Conservation (phyloP, 2,888 invertebrate species). For the Hypena proboscidalis region DNA sequence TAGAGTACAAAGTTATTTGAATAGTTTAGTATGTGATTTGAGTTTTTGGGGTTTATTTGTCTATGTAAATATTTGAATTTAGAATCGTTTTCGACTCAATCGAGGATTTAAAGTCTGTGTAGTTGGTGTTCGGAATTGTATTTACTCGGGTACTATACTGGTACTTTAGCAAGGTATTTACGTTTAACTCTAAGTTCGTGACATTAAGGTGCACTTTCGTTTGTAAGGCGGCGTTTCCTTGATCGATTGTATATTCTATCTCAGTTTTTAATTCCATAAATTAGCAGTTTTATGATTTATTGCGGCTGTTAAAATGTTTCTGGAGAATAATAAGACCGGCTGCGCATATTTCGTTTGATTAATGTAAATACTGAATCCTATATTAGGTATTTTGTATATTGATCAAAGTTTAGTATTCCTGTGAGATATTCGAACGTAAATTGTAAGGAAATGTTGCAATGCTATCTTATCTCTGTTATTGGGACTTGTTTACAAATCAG, state of each 20-base stretch:
- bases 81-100: slow-evolving; percentile 22
- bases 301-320: slow-evolving; percentile 12
- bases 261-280: slow-evolving; percentile 33
- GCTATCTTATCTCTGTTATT: too few relatives aligned
- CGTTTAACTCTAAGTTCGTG: slow-evolving; percentile 8
- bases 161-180: background rate
- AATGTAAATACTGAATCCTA: slow-evolving; percentile 8
- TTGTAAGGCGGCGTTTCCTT: background rate
- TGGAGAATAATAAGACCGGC: slow-evolving; percentile 21
- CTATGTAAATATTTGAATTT: slow-evolving; percentile 16
- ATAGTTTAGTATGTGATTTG: slow-evolving; percentile 35
- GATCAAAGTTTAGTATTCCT: background rate
- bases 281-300: slow-evolving; percentile 36
- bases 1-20: slow-evolving; percentile 26
- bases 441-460: too few relatives aligned
- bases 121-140: slow-evolving; percentile 17
- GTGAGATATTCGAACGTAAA: too few relatives aligned
- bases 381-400: slow-evolving; percentile 2
- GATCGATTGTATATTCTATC: slow-evolving; percentile 13
- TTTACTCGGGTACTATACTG: slow-evolving; percentile 8
- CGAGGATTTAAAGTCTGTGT: slow-evolving; percentile 16
- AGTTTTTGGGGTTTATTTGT: slow-evolving; percentile 29
- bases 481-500: too few relatives aligned
- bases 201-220: slow-evolving; percentile 15
- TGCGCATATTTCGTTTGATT: slow-evolving; percentile 11